Percentiles rank a stretch among this genome's conserved stretches.
phyloP scores from a whole-genome alignment of 2,888 invertebrate species.

The Lasius fuliginosus region DNA sequence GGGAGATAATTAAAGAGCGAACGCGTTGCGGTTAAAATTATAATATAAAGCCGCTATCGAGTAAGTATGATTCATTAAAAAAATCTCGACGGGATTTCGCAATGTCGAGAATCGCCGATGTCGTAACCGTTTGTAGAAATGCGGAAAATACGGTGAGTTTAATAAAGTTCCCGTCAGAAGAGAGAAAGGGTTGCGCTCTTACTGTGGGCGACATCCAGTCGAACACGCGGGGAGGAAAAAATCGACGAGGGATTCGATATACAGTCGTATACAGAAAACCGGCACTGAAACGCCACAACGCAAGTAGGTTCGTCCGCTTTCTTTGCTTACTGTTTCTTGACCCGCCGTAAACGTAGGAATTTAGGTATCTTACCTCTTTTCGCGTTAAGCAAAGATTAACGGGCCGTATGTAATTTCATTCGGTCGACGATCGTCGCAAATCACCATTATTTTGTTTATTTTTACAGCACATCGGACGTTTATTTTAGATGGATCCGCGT shows the following conservation, averaged over 20 bases:
- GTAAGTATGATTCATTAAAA: conserved; percentile 18
- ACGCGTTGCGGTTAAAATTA: conserved; percentile 34
- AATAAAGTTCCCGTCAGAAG: conserved; percentile 60
- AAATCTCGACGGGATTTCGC: conserved; percentile 38
- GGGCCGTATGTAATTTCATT: conserved; percentile 48
- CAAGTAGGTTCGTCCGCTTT: conserved; percentile 70
- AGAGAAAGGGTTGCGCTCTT: conserved; percentile 64
- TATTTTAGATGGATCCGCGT: conserved; percentile 1
- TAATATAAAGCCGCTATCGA: conserved; percentile 43
- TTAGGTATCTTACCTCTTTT: conserved; percentile 60
- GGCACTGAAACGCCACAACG: conserved; percentile 52
- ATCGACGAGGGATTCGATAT: conserved; percentile 53
- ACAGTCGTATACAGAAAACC: conserved; percentile 50
- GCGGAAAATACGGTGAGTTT: conserved; percentile 52
- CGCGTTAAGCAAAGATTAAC: conserved; percentile 57
- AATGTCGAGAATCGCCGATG: conserved; percentile 43
- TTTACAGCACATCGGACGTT: neutral
- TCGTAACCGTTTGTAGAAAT: conserved; percentile 23
- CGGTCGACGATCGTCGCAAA: neutral
- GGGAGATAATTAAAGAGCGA: conserved; percentile 47
- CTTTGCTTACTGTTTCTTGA: conserved; percentile 76
- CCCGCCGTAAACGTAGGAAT: conserved; percentile 75
- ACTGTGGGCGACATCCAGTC: neutral
- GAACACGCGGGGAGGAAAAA: conserved; percentile 39
- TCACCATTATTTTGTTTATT: neutral